Evolutionary conservation across 2,113 vertebrate species (phyloP).

Genomic region (Tupaia chinensis): DNA sequence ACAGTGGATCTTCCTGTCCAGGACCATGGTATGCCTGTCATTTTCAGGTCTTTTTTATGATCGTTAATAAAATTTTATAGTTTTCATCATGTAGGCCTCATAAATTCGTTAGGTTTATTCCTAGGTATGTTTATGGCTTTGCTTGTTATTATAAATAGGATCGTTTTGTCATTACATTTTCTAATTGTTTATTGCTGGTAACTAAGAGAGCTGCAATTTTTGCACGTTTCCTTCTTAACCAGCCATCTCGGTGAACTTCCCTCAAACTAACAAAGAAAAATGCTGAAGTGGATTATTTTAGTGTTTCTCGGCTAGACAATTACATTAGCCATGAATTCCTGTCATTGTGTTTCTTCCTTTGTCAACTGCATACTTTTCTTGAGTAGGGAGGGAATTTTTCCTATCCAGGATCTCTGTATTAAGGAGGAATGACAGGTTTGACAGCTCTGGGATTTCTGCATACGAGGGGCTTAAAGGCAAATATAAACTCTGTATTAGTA

Average conservation of each 20-base stretch:
- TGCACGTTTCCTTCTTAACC: conserved; percentile 49
- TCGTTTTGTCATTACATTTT: conserved; percentile 51
- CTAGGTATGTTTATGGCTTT: conserved; percentile 33
- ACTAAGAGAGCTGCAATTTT: conserved; percentile 69
- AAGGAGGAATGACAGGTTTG: not conserved
- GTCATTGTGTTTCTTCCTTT: conserved; percentile 30
- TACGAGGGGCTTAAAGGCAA: not conserved
- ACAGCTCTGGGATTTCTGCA: not conserved
- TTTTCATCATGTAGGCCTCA: conserved; percentile 34
- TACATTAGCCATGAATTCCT: conserved; percentile 12
- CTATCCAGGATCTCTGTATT: not conserved
- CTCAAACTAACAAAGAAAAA: not conserved
- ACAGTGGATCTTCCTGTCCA: not conserved
- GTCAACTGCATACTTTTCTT: not conserved
- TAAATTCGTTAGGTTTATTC: conserved; percentile 56
- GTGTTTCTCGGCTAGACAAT: conserved; percentile 46
- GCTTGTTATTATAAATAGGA: not conserved
- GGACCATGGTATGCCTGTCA: not conserved
- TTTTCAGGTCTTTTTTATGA: conserved; percentile 28
- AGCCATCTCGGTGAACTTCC: conserved; percentile 49
- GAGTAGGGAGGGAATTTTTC: too few species aligned
- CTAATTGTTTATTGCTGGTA: conserved; percentile 63
- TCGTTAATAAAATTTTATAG: conserved; percentile 63
- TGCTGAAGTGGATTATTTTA: conserved; percentile 43
- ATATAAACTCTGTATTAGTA: too few species aligned